phyloP scores from a whole-genome alignment of 2,797 vertebrate genomes.

The Allobates femoralis region DNA sequence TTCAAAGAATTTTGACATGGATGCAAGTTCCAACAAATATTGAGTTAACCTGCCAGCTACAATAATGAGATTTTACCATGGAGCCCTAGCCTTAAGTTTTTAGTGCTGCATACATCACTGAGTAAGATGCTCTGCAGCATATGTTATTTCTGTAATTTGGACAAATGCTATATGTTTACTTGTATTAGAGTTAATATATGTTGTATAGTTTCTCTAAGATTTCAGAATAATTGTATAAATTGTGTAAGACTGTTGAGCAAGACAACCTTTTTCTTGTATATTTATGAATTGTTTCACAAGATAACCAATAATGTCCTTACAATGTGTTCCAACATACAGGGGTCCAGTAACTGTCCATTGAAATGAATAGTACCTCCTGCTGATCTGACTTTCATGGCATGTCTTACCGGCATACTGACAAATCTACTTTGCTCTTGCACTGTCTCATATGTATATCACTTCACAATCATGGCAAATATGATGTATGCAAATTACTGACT shows the following conservation, averaged over 20 bases:
- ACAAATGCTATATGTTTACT: slow-evolving; percentile 48
- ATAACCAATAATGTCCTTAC: neutral
- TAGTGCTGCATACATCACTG: neutral
- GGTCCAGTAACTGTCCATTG: neutral
- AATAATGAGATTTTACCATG: neutral
- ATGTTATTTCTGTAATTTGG: slow-evolving; percentile 24
- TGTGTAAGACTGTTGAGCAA: slow-evolving; percentile 31
- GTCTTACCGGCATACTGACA: neutral
- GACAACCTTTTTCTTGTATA: slow-evolving; percentile 29
- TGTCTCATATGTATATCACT: slow-evolving; percentile 1
- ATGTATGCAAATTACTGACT: slow-evolving; percentile 24
- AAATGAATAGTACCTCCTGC: neutral
- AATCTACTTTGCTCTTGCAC: neutral
- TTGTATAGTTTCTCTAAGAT: slow-evolving; percentile 55
- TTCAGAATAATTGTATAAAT: slow-evolving; percentile 32
- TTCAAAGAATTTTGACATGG: neutral
- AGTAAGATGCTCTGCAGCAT: slow-evolving; percentile 18
- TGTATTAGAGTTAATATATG: slow-evolving; percentile 53
- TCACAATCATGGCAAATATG: neutral
- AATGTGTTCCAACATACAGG: neutral
- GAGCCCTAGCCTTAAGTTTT: slow-evolving; percentile 7
- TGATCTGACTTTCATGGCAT: neutral
- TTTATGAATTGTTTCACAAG: neutral
- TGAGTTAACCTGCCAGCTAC: neutral
- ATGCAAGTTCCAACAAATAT: neutral